Conservation (phyloP, 2,888 invertebrate genomes). For the Dolichomitus sp. region DNA sequence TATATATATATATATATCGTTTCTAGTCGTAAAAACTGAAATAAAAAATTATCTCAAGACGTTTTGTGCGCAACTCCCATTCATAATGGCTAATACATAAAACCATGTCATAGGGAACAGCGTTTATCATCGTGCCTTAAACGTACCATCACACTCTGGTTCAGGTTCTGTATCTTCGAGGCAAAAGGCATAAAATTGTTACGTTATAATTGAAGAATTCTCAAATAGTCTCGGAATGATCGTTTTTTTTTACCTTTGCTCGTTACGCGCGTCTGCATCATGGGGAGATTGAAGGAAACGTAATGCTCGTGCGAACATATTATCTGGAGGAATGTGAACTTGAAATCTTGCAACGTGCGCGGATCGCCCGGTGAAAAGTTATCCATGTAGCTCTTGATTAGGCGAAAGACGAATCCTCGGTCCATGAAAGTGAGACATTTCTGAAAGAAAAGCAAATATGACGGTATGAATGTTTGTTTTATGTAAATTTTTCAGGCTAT, state of each 20-base stretch:
- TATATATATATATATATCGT: background rate
- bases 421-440: conserved; percentile 97
- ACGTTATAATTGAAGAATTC: conserved; percentile 68
- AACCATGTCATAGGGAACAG: conserved; percentile 74
- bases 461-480: background rate
- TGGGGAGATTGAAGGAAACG: conserved; percentile 96
- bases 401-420: conserved; percentile 96
- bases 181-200: conserved; percentile 76
- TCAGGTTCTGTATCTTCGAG: conserved; percentile 88
- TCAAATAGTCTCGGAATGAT: conserved; percentile 6
- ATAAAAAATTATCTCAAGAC: conserved; percentile 17
- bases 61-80: conserved; percentile 72
- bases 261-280: conserved; percentile 89
- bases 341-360: conserved; percentile 94
- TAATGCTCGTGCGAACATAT: conserved; percentile 98
- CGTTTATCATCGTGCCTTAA: conserved; percentile 74
- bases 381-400: conserved; percentile 95
- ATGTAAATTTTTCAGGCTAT: too few species aligned
- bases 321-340: conserved; percentile 96
- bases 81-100: conserved; percentile 76
- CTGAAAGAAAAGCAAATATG: conserved; percentile 86
- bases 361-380: conserved; percentile 94
- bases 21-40: conserved; percentile 29
- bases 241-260: conserved; percentile 80
- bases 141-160: conserved; percentile 87